Evolutionary conservation across 2,113 vertebrate genomes (phyloP).

Genomic region (Macroglossus sobrinus): DNA sequence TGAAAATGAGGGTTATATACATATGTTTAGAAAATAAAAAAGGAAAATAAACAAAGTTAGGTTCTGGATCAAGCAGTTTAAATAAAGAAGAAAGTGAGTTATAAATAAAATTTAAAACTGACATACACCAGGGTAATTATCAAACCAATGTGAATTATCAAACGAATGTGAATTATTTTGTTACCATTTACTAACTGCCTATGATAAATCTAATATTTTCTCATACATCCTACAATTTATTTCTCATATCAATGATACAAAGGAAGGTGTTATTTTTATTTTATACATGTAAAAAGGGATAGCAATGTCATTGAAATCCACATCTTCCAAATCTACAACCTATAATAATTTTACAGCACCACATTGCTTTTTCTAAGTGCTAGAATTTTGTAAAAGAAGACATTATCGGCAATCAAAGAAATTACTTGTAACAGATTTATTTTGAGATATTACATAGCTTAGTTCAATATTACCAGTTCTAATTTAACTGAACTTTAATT

Average conservation of each 20-base stretch:
- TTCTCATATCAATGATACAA: background rate
- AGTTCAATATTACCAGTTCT: background rate
- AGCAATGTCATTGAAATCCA: background rate
- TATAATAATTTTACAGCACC: background rate
- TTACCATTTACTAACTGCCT: background rate
- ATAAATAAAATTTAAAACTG: background rate
- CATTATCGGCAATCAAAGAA: background rate
- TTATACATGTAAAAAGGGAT: background rate
- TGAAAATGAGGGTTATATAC: conserved; percentile 59
- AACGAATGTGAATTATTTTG: background rate
- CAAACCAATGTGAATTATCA: background rate
- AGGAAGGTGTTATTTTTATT: background rate
- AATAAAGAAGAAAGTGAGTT: conserved; percentile 35
- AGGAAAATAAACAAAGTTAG: background rate
- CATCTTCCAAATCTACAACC: background rate
- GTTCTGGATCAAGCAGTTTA: conserved; percentile 37
- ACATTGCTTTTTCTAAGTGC: background rate
- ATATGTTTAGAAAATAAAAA: conserved; percentile 49
- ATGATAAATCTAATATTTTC: background rate
- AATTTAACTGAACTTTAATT: background rate
- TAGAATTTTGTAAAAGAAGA: background rate
- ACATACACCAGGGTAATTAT: conserved; percentile 37
- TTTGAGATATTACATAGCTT: background rate
- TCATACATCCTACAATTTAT: background rate
- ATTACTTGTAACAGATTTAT: background rate